Conservation (phyloP, 2,888 invertebrate species). For the Cataglyphis rosenhaueri region DNA sequence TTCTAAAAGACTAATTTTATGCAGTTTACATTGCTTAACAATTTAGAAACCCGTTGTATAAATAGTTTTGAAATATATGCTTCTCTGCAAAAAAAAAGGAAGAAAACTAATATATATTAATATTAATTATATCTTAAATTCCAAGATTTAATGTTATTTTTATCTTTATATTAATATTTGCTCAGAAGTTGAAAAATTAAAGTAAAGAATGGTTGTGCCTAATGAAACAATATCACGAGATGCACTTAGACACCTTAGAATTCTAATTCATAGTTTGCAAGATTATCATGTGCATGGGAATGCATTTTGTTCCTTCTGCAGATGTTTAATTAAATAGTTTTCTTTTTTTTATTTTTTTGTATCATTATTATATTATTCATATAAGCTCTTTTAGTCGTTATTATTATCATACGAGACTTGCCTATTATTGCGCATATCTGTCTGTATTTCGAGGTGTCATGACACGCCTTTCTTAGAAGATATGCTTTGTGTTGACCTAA, state of each 20-base stretch:
- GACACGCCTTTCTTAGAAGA: constrained; percentile 67
- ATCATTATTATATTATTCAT: constrained; percentile 20
- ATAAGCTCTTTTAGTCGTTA: constrained; percentile 15
- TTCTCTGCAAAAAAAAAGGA: not conserved
- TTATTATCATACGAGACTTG: constrained; percentile 50
- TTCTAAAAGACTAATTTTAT: constrained; percentile 36
- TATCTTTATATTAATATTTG: constrained; percentile 3
- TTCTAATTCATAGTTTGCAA: constrained; percentile 61
- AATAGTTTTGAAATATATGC: constrained; percentile 29
- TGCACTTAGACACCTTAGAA: constrained; percentile 57
- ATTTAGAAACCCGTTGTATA: not conserved
- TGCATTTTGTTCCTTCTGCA: constrained; percentile 73
- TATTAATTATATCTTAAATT: constrained; percentile 35
- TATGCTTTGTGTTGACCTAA: constrained; percentile 83
- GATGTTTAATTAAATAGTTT: constrained; percentile 23
- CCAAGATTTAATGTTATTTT: not conserved
- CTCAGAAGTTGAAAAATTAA: not conserved
- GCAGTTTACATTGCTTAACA: constrained; percentile 23
- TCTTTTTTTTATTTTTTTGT: not conserved
- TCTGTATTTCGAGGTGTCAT: constrained; percentile 63
- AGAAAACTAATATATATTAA: constrained; percentile 1
- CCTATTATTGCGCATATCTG: constrained; percentile 50
- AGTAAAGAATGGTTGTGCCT: constrained; percentile 49
- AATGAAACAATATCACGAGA: constrained; percentile 63
- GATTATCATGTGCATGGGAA: constrained; percentile 80